Evolutionary conservation across 2,888 invertebrate genomes (phyloP).

Genomic region (Dynastes grantii): DNA sequence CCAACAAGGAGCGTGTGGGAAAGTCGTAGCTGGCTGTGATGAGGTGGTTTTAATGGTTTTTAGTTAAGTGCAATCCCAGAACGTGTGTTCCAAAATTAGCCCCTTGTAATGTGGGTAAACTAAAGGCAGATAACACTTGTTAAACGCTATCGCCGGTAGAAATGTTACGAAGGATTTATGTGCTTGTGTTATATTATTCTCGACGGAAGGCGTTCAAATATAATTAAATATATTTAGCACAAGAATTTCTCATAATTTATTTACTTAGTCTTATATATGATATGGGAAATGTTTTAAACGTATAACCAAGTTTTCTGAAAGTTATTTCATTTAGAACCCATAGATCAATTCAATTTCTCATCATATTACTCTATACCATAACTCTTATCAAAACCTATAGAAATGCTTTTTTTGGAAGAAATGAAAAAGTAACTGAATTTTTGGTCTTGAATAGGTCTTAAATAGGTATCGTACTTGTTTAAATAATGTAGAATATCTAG

Average conservation of each 20-base stretch:
- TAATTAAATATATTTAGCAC: neutral
- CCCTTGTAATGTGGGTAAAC: conserved; percentile 58
- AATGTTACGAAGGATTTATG: conserved; percentile 34
- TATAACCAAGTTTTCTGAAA: too few species aligned
- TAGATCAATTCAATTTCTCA: too few species aligned
- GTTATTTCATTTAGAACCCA: too few species aligned
- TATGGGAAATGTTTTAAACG: too few species aligned
- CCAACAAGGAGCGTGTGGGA: conserved; percentile 20
- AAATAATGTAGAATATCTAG: too few species aligned
- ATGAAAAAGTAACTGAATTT: too few species aligned
- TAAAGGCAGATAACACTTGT: conserved; percentile 48
- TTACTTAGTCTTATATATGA: too few species aligned
- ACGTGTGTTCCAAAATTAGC: conserved; percentile 59
- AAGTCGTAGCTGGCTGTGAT: conserved; percentile 19
- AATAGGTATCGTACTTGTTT: too few species aligned
- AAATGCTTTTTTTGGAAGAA: too few species aligned
- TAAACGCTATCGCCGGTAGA: conserved; percentile 30
- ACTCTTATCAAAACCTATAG: too few species aligned
- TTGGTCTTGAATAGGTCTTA: too few species aligned
- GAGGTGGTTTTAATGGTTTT: conserved; percentile 56
- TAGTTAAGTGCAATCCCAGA: conserved; percentile 59
- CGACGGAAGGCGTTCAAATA: neutral
- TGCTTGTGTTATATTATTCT: conserved; percentile 8
- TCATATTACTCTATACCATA: too few species aligned
- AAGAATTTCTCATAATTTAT: neutral